Evolutionary conservation across 2,888 invertebrate species (phyloP), one percentile per base, ranked within the genome.

Genomic region (Drosophila lutescens): DNA sequence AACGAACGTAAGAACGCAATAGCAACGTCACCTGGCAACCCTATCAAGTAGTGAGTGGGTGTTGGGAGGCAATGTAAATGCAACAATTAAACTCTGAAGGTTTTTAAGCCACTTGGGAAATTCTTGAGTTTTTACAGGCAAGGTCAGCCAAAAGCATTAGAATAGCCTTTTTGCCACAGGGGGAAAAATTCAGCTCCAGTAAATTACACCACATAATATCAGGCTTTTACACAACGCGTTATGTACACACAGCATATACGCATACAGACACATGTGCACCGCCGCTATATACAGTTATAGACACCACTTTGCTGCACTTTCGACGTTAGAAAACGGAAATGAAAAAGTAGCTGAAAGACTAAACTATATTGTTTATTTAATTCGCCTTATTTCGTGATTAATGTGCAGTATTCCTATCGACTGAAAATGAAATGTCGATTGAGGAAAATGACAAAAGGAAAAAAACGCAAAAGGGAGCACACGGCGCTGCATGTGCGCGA

Each of bases 51-150:
- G 44, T 36, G 15, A 36, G 36, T 54, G 47, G 43, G 15, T 40
- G 36, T 38, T 59, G 30, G 38, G 34, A 47, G 26, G 51, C 50
- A 53, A 17, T 53, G 50, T 34, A 56, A 61, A 75, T 80, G 70
- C 80, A 81, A 86, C 86, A 86, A 83, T 75, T 77, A 78, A 50
- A 57, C 63, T 9, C 46, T 57, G 63, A 66, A 66, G 66, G 47
- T 41, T 47, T 63, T 41, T 49, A 23, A 41, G 12, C 49, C 47
- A 34, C 49, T 46, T 53, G 32, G 23, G 23, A 38, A 66, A 32
- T 46, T 17, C 47, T 41, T 62, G n/a, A 30, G 26, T 13, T 43
- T 66, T 34, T 40, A 34, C n/a, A 63, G 12, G 26, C 54, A 72
- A 72, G 54, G 61, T 43, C 51, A 66, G 51, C 47, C 12, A 30